phyloP scores from a whole-genome alignment of 2,113 vertebrate genomes.

The Platichthys stellatus region DNA sequence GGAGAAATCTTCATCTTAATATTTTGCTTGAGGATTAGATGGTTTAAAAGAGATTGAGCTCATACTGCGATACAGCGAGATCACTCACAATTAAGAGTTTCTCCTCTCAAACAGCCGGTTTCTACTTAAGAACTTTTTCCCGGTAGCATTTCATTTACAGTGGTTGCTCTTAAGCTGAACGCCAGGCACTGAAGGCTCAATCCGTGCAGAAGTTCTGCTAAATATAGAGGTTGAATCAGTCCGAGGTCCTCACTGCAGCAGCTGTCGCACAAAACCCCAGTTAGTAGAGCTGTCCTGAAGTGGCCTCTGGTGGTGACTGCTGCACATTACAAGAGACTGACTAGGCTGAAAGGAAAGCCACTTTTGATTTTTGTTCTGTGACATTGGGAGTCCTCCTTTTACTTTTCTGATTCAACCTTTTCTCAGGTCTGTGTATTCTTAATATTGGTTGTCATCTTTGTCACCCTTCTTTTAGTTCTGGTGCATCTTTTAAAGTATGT shows the following conservation, averaged over 20 bases:
- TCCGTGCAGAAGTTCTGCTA: slow-evolving; percentile 6
- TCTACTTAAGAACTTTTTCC: slow-evolving; percentile 11
- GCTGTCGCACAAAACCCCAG: slow-evolving; percentile 22
- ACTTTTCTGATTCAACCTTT: neutral
- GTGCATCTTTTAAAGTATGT: too few relatives aligned
- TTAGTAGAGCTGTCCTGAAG: neutral
- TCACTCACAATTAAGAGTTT: slow-evolving; percentile 6
- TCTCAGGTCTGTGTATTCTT: too few relatives aligned
- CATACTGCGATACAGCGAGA: neutral
- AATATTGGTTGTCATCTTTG: too few relatives aligned
- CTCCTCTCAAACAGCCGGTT: slow-evolving; percentile 5
- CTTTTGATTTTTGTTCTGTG: too few relatives aligned
- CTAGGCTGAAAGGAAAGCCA: too few relatives aligned
- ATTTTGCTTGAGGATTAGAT: neutral
- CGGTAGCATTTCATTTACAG: slow-evolving; percentile 12
- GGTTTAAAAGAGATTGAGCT: neutral
- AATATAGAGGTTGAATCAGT: slow-evolving; percentile 27
- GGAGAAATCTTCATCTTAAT: neutral
- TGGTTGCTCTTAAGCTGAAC: slow-evolving; percentile 17
- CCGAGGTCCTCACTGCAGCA: slow-evolving; percentile 12
- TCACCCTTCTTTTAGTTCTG: too few relatives aligned
- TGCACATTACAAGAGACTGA: slow-evolving; percentile 1
- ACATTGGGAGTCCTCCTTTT: neutral
- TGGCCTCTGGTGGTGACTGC: slow-evolving; percentile 45
- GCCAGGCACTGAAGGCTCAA: slow-evolving; percentile 7